Evolutionary conservation across 2,797 vertebrate genomes (phyloP).

Genomic region (Pangasius macronema): DNA sequence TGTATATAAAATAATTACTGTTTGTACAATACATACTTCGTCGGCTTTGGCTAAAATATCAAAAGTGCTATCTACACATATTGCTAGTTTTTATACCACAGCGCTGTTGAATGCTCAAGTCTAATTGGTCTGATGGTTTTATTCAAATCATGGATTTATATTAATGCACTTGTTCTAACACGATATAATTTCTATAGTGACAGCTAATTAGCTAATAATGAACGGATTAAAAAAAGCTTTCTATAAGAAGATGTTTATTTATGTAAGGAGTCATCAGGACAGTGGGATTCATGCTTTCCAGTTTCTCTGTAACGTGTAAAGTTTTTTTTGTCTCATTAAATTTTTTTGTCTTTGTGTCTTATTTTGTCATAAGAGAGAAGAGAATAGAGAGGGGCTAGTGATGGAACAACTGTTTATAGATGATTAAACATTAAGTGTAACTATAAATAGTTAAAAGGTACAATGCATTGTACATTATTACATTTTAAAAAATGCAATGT

Average conservation of each 20-base stretch:
- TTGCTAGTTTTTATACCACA: neutral
- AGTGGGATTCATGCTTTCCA: neutral
- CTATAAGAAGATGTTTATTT: neutral
- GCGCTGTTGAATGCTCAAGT: neutral
- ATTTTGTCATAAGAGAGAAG: neutral
- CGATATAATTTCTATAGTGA: neutral
- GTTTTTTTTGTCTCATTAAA: neutral
- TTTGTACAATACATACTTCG: slow-evolving; percentile 9
- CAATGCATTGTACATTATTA: neutral
- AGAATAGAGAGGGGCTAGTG: neutral
- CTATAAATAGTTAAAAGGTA: neutral
- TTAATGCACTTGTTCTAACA: no score
- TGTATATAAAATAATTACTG: slow-evolving; percentile 18
- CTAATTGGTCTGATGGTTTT: neutral
- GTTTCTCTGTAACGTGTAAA: neutral
- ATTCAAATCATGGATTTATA: neutral
- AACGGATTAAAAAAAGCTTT: neutral
- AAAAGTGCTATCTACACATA: neutral
- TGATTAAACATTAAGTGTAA: neutral
- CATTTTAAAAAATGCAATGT: no score
- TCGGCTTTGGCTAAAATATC: slow-evolving; percentile 13
- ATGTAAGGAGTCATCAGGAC: neutral
- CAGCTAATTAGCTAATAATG: neutral
- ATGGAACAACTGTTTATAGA: neutral
- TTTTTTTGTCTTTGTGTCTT: neutral